phyloP scores from a whole-genome alignment of 2,888 invertebrate genomes.

The Watsonalla binaria region DNA sequence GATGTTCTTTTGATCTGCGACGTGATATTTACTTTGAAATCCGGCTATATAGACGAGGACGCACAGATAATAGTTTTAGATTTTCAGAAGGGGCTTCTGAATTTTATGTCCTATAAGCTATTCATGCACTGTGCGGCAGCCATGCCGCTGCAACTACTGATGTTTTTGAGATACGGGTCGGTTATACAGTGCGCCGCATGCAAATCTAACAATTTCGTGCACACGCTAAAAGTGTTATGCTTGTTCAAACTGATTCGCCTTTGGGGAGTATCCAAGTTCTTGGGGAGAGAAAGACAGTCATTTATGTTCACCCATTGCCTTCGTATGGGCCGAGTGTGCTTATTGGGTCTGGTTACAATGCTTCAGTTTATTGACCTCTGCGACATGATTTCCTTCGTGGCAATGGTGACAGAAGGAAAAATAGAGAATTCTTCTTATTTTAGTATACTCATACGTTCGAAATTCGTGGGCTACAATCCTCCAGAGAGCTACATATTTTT shows the following conservation, averaged over 20 bases:
- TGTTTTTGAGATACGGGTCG: conserved; percentile 27
- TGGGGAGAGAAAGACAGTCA: conserved; percentile 13
- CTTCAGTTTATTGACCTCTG: conserved; percentile 20
- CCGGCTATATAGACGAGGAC: conserved; percentile 24
- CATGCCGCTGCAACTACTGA: conserved; percentile 27
- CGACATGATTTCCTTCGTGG: conserved; percentile 17
- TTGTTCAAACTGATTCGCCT: conserved; percentile 15
- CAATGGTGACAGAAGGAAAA: conserved; percentile 8
- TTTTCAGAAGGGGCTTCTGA: conserved; percentile 10
- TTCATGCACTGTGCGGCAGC: conserved; percentile 29
- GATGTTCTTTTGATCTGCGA: conserved; percentile 26
- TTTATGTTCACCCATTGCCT: conserved; percentile 12
- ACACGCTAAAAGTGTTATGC: conserved; percentile 16
- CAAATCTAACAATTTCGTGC: conserved; percentile 23
- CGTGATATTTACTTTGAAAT: conserved; percentile 22
- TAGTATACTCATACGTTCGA: conserved; percentile 4
- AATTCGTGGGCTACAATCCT: conserved; percentile 1
- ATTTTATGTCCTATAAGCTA: conserved; percentile 28
- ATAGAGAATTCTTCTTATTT: conserved; percentile 8
- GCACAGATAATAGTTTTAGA: conserved; percentile 23
- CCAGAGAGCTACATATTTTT: conserved; percentile 6
- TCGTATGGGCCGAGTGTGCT: conserved; percentile 23
- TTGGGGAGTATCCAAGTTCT: conserved; percentile 22
- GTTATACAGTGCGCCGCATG: conserved; percentile 19
- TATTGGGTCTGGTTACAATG: conserved; percentile 24